phyloP scores from a whole-genome alignment of 2,888 invertebrate genomes.

The Pharmacophagus antenor region DNA sequence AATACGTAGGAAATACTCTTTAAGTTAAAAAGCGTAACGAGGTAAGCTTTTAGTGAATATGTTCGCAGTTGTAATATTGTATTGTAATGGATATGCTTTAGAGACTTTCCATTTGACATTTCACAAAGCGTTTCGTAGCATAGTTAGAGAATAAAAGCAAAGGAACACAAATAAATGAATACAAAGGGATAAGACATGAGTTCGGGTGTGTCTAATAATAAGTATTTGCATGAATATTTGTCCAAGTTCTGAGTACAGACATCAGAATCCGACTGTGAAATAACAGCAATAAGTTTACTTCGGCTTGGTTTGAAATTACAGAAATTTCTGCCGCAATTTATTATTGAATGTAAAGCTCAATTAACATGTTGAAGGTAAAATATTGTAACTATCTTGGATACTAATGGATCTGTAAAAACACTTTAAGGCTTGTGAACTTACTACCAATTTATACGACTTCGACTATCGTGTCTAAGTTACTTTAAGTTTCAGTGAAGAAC shows the following conservation, averaged over 20 bases:
- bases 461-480: conserved; percentile 5
- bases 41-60: no score
- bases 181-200: not conserved
- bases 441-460: conserved; percentile 10
- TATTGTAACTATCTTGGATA: not conserved
- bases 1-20: no score
- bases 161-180: not conserved
- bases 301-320: not conserved
- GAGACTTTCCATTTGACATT: not conserved
- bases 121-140: not conserved
- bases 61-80: no score
- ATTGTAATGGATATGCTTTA: not conserved
- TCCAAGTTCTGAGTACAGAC: not conserved
- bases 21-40: no score
- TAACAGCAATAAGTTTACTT: not conserved
- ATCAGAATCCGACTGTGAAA: not conserved
- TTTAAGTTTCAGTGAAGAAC: conserved; percentile 11
- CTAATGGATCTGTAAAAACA: no score
- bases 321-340: not conserved
- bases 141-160: not conserved
- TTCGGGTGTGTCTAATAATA: not conserved
- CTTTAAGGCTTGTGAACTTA: no score
- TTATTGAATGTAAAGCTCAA: not conserved
- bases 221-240: not conserved
- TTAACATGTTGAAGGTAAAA: not conserved